These are phyloP conservation scores for Bombus confusus DNA, from an alignment of 1,140 invertebrate genomes.

Conservation along the genomic window DNA sequence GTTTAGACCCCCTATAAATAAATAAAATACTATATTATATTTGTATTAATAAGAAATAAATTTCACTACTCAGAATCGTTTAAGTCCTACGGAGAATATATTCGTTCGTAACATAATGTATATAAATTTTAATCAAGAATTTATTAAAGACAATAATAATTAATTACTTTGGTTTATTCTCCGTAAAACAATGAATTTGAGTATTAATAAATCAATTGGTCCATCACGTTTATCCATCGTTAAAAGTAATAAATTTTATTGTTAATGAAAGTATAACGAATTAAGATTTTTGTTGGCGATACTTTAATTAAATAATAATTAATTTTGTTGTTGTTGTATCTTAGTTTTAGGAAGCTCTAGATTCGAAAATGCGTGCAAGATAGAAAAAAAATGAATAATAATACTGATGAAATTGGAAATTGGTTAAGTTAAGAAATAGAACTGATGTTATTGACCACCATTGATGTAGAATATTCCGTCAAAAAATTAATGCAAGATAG, in stretches of 20 bases:
- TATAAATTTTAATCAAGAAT: too few species aligned
- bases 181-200: too few species aligned
- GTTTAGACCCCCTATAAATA: too few species aligned
- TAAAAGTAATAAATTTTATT: slow-evolving; percentile 80
- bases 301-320: slow-evolving; percentile 13
- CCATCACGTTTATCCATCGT: too few species aligned
- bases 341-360: slow-evolving; percentile 83
- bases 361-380: slow-evolving; percentile 82
- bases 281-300: neutral
- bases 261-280: slow-evolving; percentile 87
- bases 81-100: too few species aligned
- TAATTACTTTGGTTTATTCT: too few species aligned
- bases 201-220: too few species aligned
- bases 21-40: too few species aligned
- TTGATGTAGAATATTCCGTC: slow-evolving; percentile 89
- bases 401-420: slow-evolving; percentile 80
- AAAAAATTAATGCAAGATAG: slow-evolving; percentile 90
- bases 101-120: too few species aligned
- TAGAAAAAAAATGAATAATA: slow-evolving; percentile 76
- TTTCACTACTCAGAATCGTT: too few species aligned
- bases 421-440: slow-evolving; percentile 89
- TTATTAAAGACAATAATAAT: too few species aligned
- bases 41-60: too few species aligned
- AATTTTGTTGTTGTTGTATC: slow-evolving; percentile 43
- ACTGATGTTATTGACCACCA: slow-evolving; percentile 87